Conservation (phyloP, 2,797 vertebrate genomes). For the Chelon auratus region DNA sequence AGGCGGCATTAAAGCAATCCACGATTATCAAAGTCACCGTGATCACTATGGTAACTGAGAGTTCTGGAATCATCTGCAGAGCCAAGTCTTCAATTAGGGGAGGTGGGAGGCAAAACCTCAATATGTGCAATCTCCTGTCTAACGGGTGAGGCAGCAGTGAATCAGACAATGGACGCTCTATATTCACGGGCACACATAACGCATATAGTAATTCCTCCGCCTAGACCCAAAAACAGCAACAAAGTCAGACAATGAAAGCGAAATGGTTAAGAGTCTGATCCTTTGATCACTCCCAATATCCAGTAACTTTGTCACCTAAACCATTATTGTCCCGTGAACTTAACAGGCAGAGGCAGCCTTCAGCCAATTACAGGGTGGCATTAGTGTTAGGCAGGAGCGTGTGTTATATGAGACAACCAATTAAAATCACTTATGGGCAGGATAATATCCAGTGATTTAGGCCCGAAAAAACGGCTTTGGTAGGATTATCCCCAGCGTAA, state of each 20-base stretch:
- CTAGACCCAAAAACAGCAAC: constrained; percentile 66
- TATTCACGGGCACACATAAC: constrained; percentile 59
- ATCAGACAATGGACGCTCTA: constrained; percentile 46
- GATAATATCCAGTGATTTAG: constrained; percentile 84
- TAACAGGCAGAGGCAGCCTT: constrained; percentile 79
- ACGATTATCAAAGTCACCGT: constrained; percentile 65
- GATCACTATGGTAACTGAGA: constrained; percentile 63
- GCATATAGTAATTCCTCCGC: constrained; percentile 9
- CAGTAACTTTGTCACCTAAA: constrained; percentile 78
- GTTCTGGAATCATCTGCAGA: constrained; percentile 63
- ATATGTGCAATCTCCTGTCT: constrained; percentile 52
- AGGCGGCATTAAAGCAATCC: constrained; percentile 64
- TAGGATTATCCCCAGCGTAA: constrained; percentile 84
- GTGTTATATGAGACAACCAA: constrained; percentile 85
- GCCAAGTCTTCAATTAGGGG: constrained; percentile 62
- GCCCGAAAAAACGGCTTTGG: constrained; percentile 84
- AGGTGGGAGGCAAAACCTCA: constrained; percentile 50
- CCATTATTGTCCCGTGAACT: constrained; percentile 85
- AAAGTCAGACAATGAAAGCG: constrained; percentile 68
- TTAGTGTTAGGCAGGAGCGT: constrained; percentile 76
- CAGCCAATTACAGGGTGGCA: constrained; percentile 77
- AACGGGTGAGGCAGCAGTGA: constrained; percentile 42
- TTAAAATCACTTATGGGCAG: constrained; percentile 86
- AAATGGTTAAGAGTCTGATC: constrained; percentile 70
- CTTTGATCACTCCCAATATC: constrained; percentile 73